Evolutionary conservation across 2,113 vertebrate species (phyloP).

Genomic region (Dicerorhinus sumatrensis): DNA sequence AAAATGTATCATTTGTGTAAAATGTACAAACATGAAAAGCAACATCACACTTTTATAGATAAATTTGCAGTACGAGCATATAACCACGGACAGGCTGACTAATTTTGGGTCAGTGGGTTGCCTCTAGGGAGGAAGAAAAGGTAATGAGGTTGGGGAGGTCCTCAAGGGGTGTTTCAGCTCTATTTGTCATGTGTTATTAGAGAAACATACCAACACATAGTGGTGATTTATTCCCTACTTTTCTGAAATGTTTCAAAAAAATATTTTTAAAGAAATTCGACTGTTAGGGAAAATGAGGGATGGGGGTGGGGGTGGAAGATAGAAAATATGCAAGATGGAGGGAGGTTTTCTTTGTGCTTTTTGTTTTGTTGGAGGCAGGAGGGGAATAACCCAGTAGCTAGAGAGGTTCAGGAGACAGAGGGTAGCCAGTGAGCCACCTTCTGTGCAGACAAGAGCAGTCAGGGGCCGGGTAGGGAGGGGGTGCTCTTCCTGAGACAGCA

Average conservation of each 20-base stretch:
- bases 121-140: slow-evolving; percentile 33
- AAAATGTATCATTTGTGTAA: not conserved
- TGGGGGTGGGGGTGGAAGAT: not conserved
- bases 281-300: not conserved
- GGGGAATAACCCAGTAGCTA: not conserved
- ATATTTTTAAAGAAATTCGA: not conserved
- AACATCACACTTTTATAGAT: not conserved
- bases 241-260: not conserved
- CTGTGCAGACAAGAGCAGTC: not conserved
- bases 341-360: not conserved
- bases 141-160: not conserved
- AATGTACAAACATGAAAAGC: not conserved
- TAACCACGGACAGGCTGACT: not conserved
- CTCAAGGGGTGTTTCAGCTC: not conserved
- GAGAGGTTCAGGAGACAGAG: not conserved
- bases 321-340: not conserved
- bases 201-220: not conserved
- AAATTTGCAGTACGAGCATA: not conserved
- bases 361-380: not conserved
- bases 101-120: slow-evolving; percentile 15
- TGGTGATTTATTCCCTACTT: not conserved
- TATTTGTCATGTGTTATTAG: not conserved
- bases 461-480: not conserved
- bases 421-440: rapidly evolving
- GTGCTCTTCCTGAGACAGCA: not conserved